Percentiles rank a stretch among this genome's conserved stretches.
Conservation (phyloP, 2,888 invertebrate species). For the Cotesia congregata region DNA sequence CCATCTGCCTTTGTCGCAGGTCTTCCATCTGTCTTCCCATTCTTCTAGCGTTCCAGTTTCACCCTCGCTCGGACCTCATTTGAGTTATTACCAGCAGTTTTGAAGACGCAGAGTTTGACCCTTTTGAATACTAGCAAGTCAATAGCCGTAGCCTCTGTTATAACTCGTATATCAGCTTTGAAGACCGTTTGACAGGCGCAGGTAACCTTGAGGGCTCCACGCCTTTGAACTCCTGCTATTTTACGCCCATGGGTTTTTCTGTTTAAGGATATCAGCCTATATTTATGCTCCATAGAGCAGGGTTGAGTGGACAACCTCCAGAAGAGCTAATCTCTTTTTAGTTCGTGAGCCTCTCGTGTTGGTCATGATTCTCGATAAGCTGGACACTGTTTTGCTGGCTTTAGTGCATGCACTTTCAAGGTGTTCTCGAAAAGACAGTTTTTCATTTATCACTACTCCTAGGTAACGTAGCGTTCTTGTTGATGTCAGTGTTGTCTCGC, state of each 20-base stretch:
- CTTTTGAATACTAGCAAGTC: constrained; percentile 42
- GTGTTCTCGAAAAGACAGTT: no score
- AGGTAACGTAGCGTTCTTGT: no score
- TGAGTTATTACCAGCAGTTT: not conserved
- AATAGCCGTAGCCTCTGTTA: constrained; percentile 47
- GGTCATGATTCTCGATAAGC: constrained; percentile 48
- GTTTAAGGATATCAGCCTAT: constrained; percentile 42
- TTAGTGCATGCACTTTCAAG: not conserved
- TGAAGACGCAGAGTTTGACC: constrained; percentile 14
- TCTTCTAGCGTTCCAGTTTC: constrained; percentile 19
- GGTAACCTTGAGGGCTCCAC: constrained; percentile 39
- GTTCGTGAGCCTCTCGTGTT: constrained; percentile 45
- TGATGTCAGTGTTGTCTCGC: no score
- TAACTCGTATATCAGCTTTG: constrained; percentile 41
- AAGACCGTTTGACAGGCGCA: constrained; percentile 50
- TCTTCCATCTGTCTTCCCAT: constrained; percentile 38
- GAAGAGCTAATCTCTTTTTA: constrained; percentile 31
- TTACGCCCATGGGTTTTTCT: constrained; percentile 39
- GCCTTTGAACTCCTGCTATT: constrained; percentile 47
- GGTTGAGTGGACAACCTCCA: constrained; percentile 44
- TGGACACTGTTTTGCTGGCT: no score
- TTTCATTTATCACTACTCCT: no score
- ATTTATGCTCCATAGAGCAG: constrained; percentile 49
- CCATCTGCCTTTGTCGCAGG: no score
- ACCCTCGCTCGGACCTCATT: constrained; percentile 6